These are phyloP conservation scores for Aquatica leii DNA, from an alignment of 2,888 invertebrate species.

Conservation along the genomic window DNA sequence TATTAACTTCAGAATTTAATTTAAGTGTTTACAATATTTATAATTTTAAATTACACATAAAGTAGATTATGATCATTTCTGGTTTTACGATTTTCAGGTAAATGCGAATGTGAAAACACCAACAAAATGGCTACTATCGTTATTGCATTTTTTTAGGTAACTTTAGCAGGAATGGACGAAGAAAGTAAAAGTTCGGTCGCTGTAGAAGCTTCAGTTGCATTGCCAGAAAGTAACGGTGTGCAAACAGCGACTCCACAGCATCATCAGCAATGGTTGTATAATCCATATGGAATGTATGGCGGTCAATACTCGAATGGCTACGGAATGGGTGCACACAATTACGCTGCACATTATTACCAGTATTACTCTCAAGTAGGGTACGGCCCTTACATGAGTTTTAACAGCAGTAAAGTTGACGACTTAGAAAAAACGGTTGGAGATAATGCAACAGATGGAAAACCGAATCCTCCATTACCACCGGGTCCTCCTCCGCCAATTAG, in stretches of 20 bases:
- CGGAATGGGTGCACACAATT: conserved; percentile 51
- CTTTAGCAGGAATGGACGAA: conserved; percentile 28
- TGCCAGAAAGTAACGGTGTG: conserved; percentile 15
- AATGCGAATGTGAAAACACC: not conserved
- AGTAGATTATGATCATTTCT: conserved; percentile 23
- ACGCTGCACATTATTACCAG: conserved; percentile 63
- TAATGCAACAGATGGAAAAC: conserved; percentile 50
- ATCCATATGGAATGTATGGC: conserved; percentile 42
- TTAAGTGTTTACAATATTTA: conserved; percentile 18
- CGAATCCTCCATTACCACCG: conserved; percentile 66
- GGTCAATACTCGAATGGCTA: conserved; percentile 35
- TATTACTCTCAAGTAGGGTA: conserved; percentile 55
- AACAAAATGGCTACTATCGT: conserved; percentile 16
- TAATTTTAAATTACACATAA: conserved; percentile 29
- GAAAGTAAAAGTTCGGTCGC: conserved; percentile 19
- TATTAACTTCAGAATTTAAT: not conserved
- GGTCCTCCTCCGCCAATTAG: conserved; percentile 63
- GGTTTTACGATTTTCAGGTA: conserved; percentile 33
- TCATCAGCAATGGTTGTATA: conserved; percentile 41
- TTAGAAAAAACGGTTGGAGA: conserved; percentile 37
- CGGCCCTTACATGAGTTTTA: conserved; percentile 45
- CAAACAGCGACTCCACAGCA: conserved; percentile 13
- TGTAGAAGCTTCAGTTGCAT: conserved; percentile 5
- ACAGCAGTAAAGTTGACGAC: conserved; percentile 57
- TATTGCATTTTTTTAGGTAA: conserved; percentile 27